Percentiles rank a stretch among this genome's conserved stretches.
Conservation (phyloP, 2,888 invertebrate genomes). For the Polyploca ridens region DNA sequence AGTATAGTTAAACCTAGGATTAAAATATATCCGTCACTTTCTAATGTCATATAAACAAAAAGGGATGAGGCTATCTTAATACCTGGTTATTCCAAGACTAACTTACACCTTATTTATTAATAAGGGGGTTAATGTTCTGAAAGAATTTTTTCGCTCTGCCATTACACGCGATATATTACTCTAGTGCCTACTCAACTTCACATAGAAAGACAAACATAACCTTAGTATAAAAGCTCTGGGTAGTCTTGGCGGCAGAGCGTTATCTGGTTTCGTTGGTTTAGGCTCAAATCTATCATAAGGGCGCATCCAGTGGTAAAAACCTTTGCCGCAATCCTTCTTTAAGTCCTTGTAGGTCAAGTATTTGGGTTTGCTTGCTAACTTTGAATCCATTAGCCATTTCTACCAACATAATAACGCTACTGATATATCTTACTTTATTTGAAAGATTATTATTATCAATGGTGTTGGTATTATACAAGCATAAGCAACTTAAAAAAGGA, state of each 20-base stretch:
- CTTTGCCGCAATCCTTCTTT: slow-evolving; percentile 65
- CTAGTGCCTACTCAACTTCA: not conserved
- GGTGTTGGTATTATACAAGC: no score
- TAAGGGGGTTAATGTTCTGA: no score
- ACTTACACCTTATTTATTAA: no score
- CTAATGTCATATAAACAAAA: no score
- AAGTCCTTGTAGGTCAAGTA: slow-evolving; percentile 66
- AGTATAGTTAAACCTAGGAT: no score
- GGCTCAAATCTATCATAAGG: slow-evolving; percentile 66
- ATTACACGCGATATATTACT: no score
- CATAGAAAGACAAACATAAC: slow-evolving; percentile 34
- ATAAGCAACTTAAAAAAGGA: not conserved
- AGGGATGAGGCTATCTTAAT: no score
- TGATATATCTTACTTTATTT: no score
- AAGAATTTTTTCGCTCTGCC: no score
- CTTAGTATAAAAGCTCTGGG: slow-evolving; percentile 71
- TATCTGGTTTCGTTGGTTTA: slow-evolving; percentile 55
- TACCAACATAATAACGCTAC: slow-evolving; percentile 27
- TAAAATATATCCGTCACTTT: no score
- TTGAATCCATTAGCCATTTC: slow-evolving; percentile 79
- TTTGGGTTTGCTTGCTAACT: slow-evolving; percentile 61
- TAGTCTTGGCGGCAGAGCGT: slow-evolving; percentile 57
- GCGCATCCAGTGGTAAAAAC: slow-evolving; percentile 80
- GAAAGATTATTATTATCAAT: no score
- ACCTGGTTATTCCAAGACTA: no score